phyloP scores from a whole-genome alignment of 1,140 invertebrate species.

The Scylla paramamosain region DNA sequence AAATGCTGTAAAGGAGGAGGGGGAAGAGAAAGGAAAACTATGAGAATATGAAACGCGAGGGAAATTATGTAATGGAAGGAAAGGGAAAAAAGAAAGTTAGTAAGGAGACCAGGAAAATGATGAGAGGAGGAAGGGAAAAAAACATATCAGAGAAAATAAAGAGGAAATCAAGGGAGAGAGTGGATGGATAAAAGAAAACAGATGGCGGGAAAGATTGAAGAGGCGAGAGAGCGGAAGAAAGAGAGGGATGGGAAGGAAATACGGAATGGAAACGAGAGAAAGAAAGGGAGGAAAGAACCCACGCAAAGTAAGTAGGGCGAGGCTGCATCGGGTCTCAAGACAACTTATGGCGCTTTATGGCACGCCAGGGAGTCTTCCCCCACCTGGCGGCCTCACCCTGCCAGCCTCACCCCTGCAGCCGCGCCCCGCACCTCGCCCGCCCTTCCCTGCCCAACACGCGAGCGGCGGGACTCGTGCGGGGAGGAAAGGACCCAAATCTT shows the following conservation, averaged over 20 bases:
- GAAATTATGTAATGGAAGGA: neutral
- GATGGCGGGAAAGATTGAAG: too few species aligned
- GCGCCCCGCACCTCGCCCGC: too few species aligned
- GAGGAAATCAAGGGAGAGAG: neutral
- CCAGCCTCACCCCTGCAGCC: too few species aligned
- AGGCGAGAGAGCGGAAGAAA: too few species aligned
- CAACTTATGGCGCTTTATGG: too few species aligned
- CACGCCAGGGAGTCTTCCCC: too few species aligned
- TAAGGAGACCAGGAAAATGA: neutral
- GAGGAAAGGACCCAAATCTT: neutral
- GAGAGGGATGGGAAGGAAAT: neutral
- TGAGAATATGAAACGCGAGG: neutral
- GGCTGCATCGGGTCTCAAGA: too few species aligned
- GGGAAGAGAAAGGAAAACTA: neutral
- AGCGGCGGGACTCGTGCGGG: neutral
- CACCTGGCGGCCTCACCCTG: too few species aligned
- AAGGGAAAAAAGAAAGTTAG: neutral
- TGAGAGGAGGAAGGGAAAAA: neutral
- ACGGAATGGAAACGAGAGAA: too few species aligned
- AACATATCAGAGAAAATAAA: neutral
- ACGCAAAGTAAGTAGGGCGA: neutral
- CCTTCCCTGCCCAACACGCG: too few species aligned
- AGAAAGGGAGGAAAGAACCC: too few species aligned
- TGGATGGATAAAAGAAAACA: too few species aligned
- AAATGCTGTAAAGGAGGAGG: neutral